Evolutionary conservation across 2,888 invertebrate genomes (phyloP).

Genomic region (Mythimna loreyi): DNA sequence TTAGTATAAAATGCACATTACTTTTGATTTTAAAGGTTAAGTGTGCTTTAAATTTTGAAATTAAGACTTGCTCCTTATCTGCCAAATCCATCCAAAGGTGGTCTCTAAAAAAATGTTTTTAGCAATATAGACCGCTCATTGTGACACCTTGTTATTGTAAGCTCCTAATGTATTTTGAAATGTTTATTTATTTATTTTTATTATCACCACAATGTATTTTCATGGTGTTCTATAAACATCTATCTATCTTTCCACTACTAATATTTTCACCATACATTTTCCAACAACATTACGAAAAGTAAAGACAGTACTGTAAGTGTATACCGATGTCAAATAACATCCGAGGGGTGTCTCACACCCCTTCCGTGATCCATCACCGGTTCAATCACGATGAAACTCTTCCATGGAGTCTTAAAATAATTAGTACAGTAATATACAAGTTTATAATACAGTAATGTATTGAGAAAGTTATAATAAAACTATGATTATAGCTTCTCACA

Average conservation of each 20-base stretch:
- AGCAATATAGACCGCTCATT: no score
- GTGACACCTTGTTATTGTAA: neutral
- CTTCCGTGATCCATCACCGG: slow-evolving; percentile 79
- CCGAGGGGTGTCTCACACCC: slow-evolving; percentile 66
- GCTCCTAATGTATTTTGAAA: no score
- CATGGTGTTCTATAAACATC: no score
- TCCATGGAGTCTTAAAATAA: slow-evolving; percentile 61
- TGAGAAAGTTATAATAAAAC: slow-evolving; percentile 15
- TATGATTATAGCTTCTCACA: no score
- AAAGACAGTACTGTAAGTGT: slow-evolving; percentile 56
- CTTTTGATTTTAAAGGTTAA: no score
- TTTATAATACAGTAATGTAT: slow-evolving; percentile 32
- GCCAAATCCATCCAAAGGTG: neutral
- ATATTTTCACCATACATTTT: neutral
- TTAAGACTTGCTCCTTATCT: no score
- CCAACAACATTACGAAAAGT: slow-evolving; percentile 16
- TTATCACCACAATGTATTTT: no score
- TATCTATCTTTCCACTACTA: neutral
- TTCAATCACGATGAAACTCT: slow-evolving; percentile 72
- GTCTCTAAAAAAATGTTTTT: no score
- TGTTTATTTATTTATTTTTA: no score
- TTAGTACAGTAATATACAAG: slow-evolving; percentile 61
- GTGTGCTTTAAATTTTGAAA: no score
- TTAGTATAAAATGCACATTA: no score
- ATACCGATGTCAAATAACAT: slow-evolving; percentile 62